Evolutionary conservation across 2,888 invertebrate species (phyloP).

Genomic region (Mechanitis messenoides): DNA sequence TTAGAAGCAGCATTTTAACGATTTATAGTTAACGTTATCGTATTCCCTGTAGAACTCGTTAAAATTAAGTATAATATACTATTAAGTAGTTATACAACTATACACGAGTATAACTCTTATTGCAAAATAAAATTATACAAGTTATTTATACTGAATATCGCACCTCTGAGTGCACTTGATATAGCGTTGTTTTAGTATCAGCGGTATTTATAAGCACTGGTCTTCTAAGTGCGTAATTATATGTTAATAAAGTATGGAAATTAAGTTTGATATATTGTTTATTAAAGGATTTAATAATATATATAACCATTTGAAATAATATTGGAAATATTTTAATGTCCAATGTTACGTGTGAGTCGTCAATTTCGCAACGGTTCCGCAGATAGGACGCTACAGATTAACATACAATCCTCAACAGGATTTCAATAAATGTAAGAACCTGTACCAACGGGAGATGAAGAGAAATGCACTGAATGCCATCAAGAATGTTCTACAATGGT

Average conservation of each 20-base stretch:
- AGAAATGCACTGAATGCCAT: constrained; percentile 38
- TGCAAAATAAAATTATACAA: background rate
- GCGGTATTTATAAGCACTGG: background rate
- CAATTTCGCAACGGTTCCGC: constrained; percentile 16
- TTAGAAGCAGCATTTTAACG: background rate
- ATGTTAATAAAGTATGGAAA: background rate
- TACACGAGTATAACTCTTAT: too few relatives aligned
- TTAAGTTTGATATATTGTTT: background rate
- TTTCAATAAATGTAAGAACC: constrained; percentile 36
- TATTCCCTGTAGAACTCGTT: too few relatives aligned
- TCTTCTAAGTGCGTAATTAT: constrained; percentile 2
- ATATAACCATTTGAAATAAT: background rate
- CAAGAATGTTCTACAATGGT: constrained; percentile 30
- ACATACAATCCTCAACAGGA: constrained; percentile 46
- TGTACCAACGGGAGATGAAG: constrained; percentile 35
- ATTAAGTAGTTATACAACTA: background rate
- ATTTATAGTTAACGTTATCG: background rate
- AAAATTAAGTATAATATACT: constrained; percentile 4
- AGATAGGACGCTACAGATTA: constrained; percentile 37
- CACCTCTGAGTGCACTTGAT: too few relatives aligned
- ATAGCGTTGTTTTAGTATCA: background rate
- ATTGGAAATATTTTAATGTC: constrained; percentile 1
- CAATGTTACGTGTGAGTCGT: constrained; percentile 9
- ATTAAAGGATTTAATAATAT: background rate
- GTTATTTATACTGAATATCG: background rate